A percentile compares a stretch with the other conserved stretches of the same genome.
Conservation (phyloP, 2,113 vertebrate genomes). For the Bufo gargarizans region DNA sequence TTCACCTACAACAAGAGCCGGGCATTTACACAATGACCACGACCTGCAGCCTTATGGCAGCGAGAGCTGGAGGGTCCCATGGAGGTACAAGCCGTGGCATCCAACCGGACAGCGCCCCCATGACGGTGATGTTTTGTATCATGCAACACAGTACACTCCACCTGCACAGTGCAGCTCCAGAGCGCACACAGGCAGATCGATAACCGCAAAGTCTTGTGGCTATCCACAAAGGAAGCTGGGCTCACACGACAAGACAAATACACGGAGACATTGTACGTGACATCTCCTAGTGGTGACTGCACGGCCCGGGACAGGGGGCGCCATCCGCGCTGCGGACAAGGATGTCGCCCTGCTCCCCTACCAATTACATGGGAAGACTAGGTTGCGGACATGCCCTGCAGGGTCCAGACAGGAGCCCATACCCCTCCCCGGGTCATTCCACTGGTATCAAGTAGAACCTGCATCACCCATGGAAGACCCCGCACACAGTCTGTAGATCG, state of each 20-base stretch:
- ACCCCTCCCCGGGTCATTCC: too few relatives aligned
- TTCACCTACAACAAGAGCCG: neutral
- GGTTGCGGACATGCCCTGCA: too few relatives aligned
- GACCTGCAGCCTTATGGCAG: too few relatives aligned
- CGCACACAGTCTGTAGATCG: too few relatives aligned
- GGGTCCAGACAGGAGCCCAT: too few relatives aligned
- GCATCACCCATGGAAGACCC: too few relatives aligned
- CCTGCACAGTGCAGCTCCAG: neutral
- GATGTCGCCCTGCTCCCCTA: too few relatives aligned
- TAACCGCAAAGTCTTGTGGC: neutral
- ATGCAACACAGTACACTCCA: neutral
- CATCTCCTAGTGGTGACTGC: neutral
- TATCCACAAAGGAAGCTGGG: conserved; percentile 31
- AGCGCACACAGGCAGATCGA: neutral
- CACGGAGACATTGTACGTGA: neutral
- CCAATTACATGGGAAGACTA: too few relatives aligned
- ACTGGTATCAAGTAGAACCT: too few relatives aligned
- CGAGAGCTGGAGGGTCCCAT: neutral
- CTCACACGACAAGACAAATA: neutral
- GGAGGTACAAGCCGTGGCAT: neutral
- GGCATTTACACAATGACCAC: neutral
- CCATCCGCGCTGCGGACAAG: neutral
- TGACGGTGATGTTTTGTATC: neutral
- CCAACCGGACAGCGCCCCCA: neutral
- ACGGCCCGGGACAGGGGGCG: too few relatives aligned